Conservation (phyloP, 2,113 vertebrate genomes). For the Tiliqua scincoides region DNA sequence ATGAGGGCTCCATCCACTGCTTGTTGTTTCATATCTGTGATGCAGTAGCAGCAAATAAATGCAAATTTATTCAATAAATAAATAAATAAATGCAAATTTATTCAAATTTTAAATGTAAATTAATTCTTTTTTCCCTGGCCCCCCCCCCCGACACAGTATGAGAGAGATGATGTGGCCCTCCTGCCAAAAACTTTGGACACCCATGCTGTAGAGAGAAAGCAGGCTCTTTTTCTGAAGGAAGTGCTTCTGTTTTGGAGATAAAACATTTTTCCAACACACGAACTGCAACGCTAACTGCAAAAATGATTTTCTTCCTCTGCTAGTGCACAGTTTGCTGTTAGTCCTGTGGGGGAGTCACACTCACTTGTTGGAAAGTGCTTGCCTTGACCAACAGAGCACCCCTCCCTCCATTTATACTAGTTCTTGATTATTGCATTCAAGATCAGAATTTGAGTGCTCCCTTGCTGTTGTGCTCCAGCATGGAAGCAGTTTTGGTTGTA, state of each 20-base stretch:
- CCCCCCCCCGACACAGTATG: too few relatives aligned
- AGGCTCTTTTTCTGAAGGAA: background rate
- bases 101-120: too few relatives aligned
- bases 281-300: background rate
- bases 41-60: too few relatives aligned
- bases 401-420: background rate
- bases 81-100: too few relatives aligned
- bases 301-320: background rate
- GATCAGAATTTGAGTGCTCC: background rate
- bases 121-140: too few relatives aligned
- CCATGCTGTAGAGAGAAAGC: background rate
- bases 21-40: too few relatives aligned
- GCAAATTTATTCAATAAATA: too few relatives aligned
- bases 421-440: background rate
- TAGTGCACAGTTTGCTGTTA: background rate
- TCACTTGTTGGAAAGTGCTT: background rate
- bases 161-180: too few relatives aligned
- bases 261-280: background rate
- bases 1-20: too few relatives aligned
- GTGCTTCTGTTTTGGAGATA: background rate
- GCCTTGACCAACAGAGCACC: background rate
- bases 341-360: background rate
- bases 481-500: background rate
- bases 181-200: too few relatives aligned
- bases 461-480: background rate